Percentiles rank a stretch among this genome's conserved stretches.
Evolutionary conservation across 2,888 invertebrate species (phyloP).

Genomic region (Pemphredon lugubris): DNA sequence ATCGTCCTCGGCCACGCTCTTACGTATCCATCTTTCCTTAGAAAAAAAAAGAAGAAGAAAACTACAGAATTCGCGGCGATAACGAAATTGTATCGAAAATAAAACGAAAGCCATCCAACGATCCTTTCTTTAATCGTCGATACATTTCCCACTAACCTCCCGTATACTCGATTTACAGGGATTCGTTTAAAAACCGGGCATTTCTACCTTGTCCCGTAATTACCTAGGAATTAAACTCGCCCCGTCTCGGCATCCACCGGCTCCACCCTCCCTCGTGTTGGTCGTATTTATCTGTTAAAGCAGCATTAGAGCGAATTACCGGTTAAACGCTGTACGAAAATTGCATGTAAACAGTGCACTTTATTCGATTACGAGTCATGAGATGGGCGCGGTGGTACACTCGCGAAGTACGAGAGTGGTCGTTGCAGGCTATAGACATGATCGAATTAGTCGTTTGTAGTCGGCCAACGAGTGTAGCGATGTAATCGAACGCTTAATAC

Average conservation of each 20-base stretch:
- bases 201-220: slow-evolving; percentile 31
- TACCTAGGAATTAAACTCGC: slow-evolving; percentile 54
- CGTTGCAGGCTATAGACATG: slow-evolving; percentile 21
- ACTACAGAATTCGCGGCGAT: no score
- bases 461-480: slow-evolving; percentile 7
- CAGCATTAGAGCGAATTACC: slow-evolving; percentile 50
- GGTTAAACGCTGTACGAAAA: slow-evolving; percentile 58
- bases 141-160: slow-evolving; percentile 2
- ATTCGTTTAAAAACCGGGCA: slow-evolving; percentile 27
- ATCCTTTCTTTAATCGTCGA: neutral
- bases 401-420: slow-evolving; percentile 10
- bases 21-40: no score
- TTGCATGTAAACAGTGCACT: slow-evolving; percentile 59
- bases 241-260: slow-evolving; percentile 1
- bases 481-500: slow-evolving; percentile 12
- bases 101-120: no score
- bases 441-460: slow-evolving; percentile 51
- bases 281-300: slow-evolving; percentile 51
- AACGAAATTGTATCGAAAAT: no score
- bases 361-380: slow-evolving; percentile 55
- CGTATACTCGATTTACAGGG: neutral
- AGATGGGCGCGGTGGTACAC: slow-evolving; percentile 17
- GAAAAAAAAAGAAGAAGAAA: no score
- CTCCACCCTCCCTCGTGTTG: neutral
- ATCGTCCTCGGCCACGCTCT: no score